Conservation (phyloP, 2,797 vertebrate genomes). For the Pangasius sanitwongsei region DNA sequence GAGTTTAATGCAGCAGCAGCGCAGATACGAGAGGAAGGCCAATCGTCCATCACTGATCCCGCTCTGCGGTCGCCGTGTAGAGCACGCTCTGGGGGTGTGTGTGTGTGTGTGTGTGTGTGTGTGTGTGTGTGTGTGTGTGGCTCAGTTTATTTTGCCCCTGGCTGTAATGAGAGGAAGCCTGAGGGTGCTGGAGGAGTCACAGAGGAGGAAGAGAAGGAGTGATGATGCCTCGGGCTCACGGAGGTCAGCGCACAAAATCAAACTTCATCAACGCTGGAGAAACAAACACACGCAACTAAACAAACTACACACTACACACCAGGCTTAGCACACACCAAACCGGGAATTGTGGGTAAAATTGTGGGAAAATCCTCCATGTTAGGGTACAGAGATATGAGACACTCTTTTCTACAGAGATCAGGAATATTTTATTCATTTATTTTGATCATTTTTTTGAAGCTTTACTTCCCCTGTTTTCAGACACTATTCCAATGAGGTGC, state of each 20-base stretch:
- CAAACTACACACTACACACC: not conserved
- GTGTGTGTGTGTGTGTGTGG: not conserved
- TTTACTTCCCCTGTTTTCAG: not conserved
- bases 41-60: not conserved
- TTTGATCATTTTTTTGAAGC: no score
- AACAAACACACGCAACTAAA: not conserved
- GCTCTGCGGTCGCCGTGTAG: not conserved
- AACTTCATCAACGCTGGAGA: slow-evolving; percentile 13
- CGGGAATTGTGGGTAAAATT: not conserved
- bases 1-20: no score
- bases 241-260: slow-evolving; percentile 14
- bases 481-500: no score
- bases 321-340: not conserved
- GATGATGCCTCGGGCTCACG: slow-evolving; percentile 13
- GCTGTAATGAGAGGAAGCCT: slow-evolving; percentile 46
- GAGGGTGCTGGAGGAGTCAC: slow-evolving; percentile 36
- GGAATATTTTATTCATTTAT: no score
- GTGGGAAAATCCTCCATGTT: not conserved
- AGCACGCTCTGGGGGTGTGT: not conserved
- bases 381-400: not conserved
- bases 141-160: slow-evolving; percentile 49
- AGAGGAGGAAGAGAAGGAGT: slow-evolving; percentile 25
- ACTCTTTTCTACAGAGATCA: not conserved
- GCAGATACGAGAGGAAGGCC: not conserved
- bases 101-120: not conserved